Base-by-base conservation (phyloP, 2,888 invertebrate species). In the Sarcophaga variegata region DNA sequence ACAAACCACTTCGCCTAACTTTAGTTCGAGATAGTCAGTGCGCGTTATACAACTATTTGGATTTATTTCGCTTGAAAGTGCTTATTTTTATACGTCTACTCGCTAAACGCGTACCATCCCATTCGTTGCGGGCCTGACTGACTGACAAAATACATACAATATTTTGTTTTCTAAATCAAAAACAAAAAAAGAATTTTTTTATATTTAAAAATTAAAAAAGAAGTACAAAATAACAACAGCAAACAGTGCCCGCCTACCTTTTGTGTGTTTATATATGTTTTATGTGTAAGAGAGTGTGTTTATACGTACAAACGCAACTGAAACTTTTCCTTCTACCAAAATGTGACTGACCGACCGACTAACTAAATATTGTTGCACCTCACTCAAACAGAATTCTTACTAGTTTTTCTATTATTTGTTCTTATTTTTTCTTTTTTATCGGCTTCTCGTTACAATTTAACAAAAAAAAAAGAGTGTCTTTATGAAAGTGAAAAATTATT, bases 1-100 rank as follows among this genome's bases (percentile, higher is more conserved):
- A 86, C 72, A 80, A 81, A 86, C 72, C 80, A 86, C 72, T 63
- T 77, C 80, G 80, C 22, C 74, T 78, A 81, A 81, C 74, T 79
- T 87, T 87, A 87, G 87, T 87, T 79, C 69, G 84, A 84, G 87
- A 70, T 87, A 87, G 81, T 79, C 83, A 86, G 81, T 70, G 87
- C 79, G 81, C 84, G 84, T 70, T 66, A 81, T 67, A 86, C 76
- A 81, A 82, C 76, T 76, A 79, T 67, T 87, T 82, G 84, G 84
- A 87, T 87, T 79, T 82, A 81, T 76, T 84, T 87, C 87, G 87
- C 87, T 81, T 82, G 78, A 82, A 64, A 81, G 49, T 66, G 71
- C 62, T 85, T 80, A 47, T 76, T 71, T 80, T 54, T 49, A 85
- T 69, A 81, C 66, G 77, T 69, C 69, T 77, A 27, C 60, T 59